These are phyloP conservation scores for Penaeus chinensis DNA, from an alignment of 1,140 invertebrate species.

Conservation along the genomic window DNA sequence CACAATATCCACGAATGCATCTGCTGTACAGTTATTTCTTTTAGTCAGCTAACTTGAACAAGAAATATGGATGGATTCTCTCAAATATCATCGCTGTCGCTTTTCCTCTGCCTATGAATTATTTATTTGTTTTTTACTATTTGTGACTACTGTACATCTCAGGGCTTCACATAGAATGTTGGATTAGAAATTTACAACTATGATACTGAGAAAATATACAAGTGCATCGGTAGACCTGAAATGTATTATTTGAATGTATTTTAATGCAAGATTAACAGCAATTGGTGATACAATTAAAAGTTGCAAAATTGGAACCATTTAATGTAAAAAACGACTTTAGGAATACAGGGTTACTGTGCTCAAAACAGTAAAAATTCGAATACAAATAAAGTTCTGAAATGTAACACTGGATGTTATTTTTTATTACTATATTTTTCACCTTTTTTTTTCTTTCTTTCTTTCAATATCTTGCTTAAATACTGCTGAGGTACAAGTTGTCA, in stretches of 20 bases:
- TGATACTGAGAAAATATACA: too few species aligned
- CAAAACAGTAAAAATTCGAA: too few species aligned
- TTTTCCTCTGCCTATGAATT: background rate
- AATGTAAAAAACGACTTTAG: too few species aligned
- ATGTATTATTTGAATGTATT: too few species aligned
- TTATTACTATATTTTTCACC: background rate
- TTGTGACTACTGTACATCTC: slow-evolving; percentile 6
- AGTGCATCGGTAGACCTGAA: too few species aligned
- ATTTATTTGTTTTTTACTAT: slow-evolving; percentile 13
- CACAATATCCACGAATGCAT: slow-evolving; percentile 32
- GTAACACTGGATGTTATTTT: background rate
- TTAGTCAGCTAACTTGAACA: slow-evolving; percentile 39
- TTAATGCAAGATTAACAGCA: too few species aligned
- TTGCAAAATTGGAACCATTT: too few species aligned
- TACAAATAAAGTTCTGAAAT: background rate
- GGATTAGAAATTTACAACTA: too few species aligned
- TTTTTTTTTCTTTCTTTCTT: background rate
- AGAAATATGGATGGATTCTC: slow-evolving; percentile 48
- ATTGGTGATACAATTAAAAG: too few species aligned
- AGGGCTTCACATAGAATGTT: too few species aligned
- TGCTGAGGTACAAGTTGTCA: slow-evolving; percentile 16
- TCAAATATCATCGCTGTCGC: slow-evolving; percentile 21
- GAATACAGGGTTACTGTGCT: too few species aligned
- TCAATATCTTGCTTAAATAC: background rate
- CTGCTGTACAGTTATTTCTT: slow-evolving; percentile 35